These are phyloP conservation scores for Synanthedon vespiformis DNA, from an alignment of 2,888 invertebrate species.

Conservation along the genomic window DNA sequence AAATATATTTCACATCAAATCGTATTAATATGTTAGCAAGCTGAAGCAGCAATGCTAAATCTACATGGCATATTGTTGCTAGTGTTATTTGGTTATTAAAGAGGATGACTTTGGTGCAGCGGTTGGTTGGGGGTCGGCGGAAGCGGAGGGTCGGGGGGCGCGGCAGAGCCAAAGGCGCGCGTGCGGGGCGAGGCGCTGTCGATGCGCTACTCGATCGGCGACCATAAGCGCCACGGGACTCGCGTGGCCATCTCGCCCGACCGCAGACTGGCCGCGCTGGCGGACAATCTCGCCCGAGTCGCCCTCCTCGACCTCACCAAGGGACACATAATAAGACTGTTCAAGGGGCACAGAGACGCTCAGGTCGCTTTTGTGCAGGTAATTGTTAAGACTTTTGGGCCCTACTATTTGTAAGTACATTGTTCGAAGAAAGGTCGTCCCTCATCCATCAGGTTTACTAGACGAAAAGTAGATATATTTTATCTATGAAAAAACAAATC, in stretches of 20 bases:
- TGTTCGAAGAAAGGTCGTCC: no score
- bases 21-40: no score
- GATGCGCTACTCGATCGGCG: constrained; percentile 85
- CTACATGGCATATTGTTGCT: no score
- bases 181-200: constrained; percentile 80
- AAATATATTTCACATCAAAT: no score
- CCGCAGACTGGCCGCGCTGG: constrained; percentile 81
- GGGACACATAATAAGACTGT: constrained; percentile 85
- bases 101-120: constrained; percentile 25
- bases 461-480: no score
- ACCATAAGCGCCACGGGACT: constrained; percentile 80
- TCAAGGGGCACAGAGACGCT: constrained; percentile 97
- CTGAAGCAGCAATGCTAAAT: no score
- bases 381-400: background rate
- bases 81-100: no score
- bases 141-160: constrained; percentile 29
- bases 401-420: background rate
- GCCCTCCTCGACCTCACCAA: constrained; percentile 84
- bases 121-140: constrained; percentile 53
- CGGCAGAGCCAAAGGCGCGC: constrained; percentile 41
- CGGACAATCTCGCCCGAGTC: constrained; percentile 90
- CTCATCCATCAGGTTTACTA: no score
- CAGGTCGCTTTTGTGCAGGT: constrained; percentile 94
- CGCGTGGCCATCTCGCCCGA: constrained; percentile 84
- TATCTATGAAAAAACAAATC: no score